Evolutionary conservation across 1,140 invertebrate genomes (phyloP).

Genomic region (Drosophila biarmipes): DNA sequence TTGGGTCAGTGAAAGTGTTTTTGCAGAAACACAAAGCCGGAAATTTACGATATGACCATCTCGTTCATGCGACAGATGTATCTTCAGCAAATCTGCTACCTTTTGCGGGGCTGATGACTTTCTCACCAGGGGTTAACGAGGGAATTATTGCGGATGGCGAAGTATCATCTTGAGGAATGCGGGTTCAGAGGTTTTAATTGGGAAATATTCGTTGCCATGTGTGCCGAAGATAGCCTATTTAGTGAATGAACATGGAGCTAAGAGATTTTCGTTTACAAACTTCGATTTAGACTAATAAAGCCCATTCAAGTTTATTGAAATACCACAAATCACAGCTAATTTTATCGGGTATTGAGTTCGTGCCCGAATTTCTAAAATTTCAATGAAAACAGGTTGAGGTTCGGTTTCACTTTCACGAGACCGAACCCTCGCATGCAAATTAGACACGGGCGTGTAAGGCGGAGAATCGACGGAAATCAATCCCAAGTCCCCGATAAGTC

Average conservation of each 20-base stretch:
- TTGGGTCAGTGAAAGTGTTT: conserved; percentile 66
- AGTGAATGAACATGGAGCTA: no score
- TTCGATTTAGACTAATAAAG: not conserved
- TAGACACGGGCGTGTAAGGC: conserved; percentile 4
- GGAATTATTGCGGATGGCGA: conserved; percentile 20
- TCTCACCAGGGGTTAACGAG: conserved; percentile 28
- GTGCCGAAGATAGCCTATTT: no score
- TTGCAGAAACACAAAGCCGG: conserved; percentile 58
- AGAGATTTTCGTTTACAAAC: no score
- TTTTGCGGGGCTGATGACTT: conserved; percentile 30
- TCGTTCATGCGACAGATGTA: conserved; percentile 53
- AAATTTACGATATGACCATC: conserved; percentile 69
- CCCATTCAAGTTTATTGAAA: not conserved
- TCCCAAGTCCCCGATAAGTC: not conserved
- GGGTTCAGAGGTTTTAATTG: not conserved
- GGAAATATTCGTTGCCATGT: not conserved
- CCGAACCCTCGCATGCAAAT: conserved; percentile 42
- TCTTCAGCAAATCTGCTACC: conserved; percentile 40
- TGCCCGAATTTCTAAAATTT: conserved; percentile 17
- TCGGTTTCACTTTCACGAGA: conserved; percentile 61
- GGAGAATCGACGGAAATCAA: conserved; percentile 45
- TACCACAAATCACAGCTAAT: not conserved
- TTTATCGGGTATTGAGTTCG: conserved; percentile 1
- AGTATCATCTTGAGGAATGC: conserved; percentile 7
- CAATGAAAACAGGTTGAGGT: conserved; percentile 51